A percentile compares a stretch with the other conserved stretches of the same genome.
Conservation (phyloP, 2,797 vertebrate genomes). For the Crocidura indochinensis region DNA sequence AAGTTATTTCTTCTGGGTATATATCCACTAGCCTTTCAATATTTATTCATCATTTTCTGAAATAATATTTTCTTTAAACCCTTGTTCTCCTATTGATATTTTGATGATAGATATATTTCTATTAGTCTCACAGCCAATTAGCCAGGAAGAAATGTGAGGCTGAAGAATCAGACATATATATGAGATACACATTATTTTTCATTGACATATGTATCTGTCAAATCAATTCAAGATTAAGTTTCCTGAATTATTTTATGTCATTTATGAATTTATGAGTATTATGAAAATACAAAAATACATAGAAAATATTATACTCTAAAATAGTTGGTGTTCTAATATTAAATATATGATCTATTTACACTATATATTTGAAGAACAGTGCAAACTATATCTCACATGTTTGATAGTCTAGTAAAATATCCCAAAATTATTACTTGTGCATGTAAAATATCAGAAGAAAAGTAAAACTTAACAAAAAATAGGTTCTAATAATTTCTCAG, state of each 20-base stretch:
- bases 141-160: background rate
- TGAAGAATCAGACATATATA: constrained; percentile 11
- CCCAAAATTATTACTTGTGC: background rate
- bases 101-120: constrained; percentile 48
- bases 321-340: background rate
- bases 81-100: background rate
- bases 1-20: background rate
- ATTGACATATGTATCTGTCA: constrained; percentile 13
- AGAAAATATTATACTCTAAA: background rate
- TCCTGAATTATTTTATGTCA: background rate
- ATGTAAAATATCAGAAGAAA: background rate
- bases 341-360: background rate
- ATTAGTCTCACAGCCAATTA: constrained; percentile 12
- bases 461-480: background rate
- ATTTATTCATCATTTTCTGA: constrained; percentile 40
- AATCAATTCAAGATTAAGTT: constrained; percentile 21
- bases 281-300: background rate
- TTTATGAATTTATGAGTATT: constrained; percentile 20
- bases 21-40: background rate
- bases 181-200: constrained; percentile 19
- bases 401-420: background rate
- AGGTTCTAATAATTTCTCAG: constrained; percentile 20
- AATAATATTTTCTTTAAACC: background rate
- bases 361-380: background rate
- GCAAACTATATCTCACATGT: background rate